Evolutionary conservation across 2,888 invertebrate species (phyloP), one percentile per base, ranked within the genome.

Genomic region (Drosophila hawaiiensis): DNA sequence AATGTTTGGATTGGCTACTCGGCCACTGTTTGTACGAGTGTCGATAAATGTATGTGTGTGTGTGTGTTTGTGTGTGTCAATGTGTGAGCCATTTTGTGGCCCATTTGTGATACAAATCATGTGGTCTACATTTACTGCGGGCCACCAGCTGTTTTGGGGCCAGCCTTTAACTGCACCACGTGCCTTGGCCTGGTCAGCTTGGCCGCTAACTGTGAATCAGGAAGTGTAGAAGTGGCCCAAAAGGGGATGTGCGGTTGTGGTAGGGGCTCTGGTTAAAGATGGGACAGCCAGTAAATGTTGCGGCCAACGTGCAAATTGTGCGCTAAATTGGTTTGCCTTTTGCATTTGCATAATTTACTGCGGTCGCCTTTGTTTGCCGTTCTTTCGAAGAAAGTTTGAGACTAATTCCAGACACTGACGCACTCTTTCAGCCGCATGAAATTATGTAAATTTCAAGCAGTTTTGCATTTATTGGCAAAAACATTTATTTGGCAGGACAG

Each of bases 51-150:
- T 29, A 29, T 52, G 52, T 35, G 35, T 52, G 52, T 62, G 64
- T 56, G n/a, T 55, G 41, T 47, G 41, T 58, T 55, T 62, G 71
- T 66, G 33, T 60, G 55, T 55, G 52, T 53, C 67, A 72, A 58
- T 70, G 70, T 71, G 54, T 61, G 50, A 68, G 53, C 81, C 85
- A 88, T 88, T 86, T 86, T 86, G 86, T 78, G 86, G 86, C 72
- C 77, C 77, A 85, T 88, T 86, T 86, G 88, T 85, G 83, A 88
- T 83, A 86, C 84, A 86, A 88, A 86, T 88, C 86, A 84, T 88
- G 88, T 59, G 86, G 88, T 88, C 74, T 61, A 79, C 82, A 84
- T 84, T 82, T 77, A 82, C 84, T 88, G 82, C 88, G 88, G 85
- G 85, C 81, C 83, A 70, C 71, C 84, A 84, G 72, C 81, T 84